Base-by-base conservation (phyloP, 2,113 vertebrate species). In the Galeopterus variegatus region DNA sequence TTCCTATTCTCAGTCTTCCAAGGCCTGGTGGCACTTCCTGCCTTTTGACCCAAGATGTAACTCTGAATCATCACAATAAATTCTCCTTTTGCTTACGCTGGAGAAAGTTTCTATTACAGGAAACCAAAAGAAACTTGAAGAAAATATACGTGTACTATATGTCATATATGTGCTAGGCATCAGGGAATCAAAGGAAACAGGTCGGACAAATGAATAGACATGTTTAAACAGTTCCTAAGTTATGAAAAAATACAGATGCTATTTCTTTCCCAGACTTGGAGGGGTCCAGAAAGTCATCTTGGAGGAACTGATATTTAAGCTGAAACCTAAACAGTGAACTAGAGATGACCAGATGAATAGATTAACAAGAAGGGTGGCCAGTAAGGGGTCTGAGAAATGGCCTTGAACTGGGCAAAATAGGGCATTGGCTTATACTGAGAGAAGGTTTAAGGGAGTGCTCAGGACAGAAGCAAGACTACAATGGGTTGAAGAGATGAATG, bases 1-100 rank as follows among this genome's bases (percentile, higher is more conserved):
- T 91, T 82, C 41, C 45, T 48, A 60, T 73, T 85, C 48, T 58
- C 80, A 88, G 50, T 76, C 24, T 48, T 65, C n/a, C 36, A 75
- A 90, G 36, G 41, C 86, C 69, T 31, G 33, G 48, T 12, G 54
- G 48, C 36, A 77, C 58, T 84, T 75, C 24, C 79, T 96, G 92
- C 87, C 77, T 93, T 79, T 90, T 92, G 83, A 89, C 75, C 69
- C 75, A 93, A 79, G n/a, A 76, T 72, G 18, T 84, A 93, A 94
- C n/a, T 85, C 28, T 80, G 52, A 94, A 41, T 89, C n/a, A 79
- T 60, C 73, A 85, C 79, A 94, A 93, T 94, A 80, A 76, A 93
- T 94, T 70, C 45, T 73, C 69, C 1, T n/a, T 67, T 75, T 95
- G 77, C 69, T 96, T 97, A 84, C 41, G 41, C 21, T 92, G 0